A percentile compares a stretch with the other conserved stretches of the same genome.
phyloP scores from a whole-genome alignment of 2,113 vertebrate species.

The Semnornis frantzii region DNA sequence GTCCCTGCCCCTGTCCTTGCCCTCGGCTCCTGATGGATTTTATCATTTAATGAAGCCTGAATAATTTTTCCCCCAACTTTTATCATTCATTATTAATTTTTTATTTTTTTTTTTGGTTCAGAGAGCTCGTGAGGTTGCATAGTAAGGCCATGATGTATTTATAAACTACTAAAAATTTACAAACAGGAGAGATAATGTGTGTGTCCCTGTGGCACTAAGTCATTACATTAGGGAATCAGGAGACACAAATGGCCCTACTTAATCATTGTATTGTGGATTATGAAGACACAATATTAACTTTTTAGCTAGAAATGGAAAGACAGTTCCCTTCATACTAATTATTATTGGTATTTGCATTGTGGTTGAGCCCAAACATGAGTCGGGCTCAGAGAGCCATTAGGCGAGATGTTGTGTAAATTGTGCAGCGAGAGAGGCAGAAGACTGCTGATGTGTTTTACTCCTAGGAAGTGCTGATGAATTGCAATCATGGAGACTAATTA shows the following conservation, averaged over 20 bases:
- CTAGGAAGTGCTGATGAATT: constrained; percentile 51
- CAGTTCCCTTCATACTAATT: background rate
- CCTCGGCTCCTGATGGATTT: constrained; percentile 73
- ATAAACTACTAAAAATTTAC: constrained; percentile 36
- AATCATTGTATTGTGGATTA: constrained; percentile 8
- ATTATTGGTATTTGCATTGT: constrained; percentile 7
- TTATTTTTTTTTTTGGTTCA: background rate
- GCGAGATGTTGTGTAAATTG: background rate
- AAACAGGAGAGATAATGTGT: constrained; percentile 24
- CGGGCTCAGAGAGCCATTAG: background rate
- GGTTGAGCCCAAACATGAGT: background rate
- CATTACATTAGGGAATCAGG: background rate
- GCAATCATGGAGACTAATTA: constrained; percentile 63
- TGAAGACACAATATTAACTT: constrained; percentile 4
- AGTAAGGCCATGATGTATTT: constrained; percentile 18
- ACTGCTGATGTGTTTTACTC: constrained; percentile 38
- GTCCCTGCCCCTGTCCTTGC: constrained; percentile 75
- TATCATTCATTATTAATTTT: constrained; percentile 71
- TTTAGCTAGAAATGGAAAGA: background rate
- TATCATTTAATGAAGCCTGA: constrained; percentile 82
- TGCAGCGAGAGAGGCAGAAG: background rate
- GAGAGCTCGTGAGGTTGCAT: constrained; percentile 32
- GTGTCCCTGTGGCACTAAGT: background rate
- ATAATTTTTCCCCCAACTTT: constrained; percentile 69
- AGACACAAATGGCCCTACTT: background rate